Percentiles rank a stretch among this genome's conserved stretches.
Evolutionary conservation across 2,113 vertebrate species (phyloP).

Genomic region (Ranitomeya variabilis): DNA sequence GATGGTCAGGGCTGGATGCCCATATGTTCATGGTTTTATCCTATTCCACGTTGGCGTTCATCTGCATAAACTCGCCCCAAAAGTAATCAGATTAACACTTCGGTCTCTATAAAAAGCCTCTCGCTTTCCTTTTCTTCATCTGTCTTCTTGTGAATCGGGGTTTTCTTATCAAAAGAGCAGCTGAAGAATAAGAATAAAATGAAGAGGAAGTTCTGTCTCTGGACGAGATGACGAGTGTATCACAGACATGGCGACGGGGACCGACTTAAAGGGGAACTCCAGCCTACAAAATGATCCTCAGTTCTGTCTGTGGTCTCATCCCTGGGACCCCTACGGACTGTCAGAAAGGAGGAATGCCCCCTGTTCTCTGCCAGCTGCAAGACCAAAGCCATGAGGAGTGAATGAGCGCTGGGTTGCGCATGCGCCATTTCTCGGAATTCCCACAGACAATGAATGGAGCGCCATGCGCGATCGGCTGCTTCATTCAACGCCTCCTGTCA

Average conservation of each 20-base stretch:
- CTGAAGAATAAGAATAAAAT: background rate
- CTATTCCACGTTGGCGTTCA: slow-evolving; percentile 38
- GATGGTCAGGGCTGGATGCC: slow-evolving; percentile 42
- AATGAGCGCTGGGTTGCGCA: too few species aligned
- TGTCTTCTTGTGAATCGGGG: background rate
- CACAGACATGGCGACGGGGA: background rate
- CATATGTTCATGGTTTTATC: slow-evolving; percentile 53
- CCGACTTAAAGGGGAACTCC: too few species aligned
- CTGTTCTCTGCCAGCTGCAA: too few species aligned
- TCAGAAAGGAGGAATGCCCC: too few species aligned
- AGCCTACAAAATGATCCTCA: too few species aligned
- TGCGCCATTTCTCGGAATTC: too few species aligned
- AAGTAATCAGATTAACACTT: slow-evolving; percentile 40
- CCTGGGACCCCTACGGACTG: too few species aligned
- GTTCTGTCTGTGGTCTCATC: too few species aligned
- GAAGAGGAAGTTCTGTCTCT: background rate
- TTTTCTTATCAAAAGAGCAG: background rate
- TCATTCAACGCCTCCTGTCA: too few species aligned
- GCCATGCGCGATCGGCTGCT: too few species aligned
- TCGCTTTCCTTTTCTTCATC: slow-evolving; percentile 5
- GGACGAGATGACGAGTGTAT: background rate
- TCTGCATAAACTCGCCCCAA: slow-evolving; percentile 40
- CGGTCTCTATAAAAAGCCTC: slow-evolving; percentile 5
- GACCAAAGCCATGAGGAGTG: too few species aligned
- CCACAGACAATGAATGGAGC: too few species aligned